Conservation (phyloP, 2,113 vertebrate species). For the Rhadina sibilatrix region DNA sequence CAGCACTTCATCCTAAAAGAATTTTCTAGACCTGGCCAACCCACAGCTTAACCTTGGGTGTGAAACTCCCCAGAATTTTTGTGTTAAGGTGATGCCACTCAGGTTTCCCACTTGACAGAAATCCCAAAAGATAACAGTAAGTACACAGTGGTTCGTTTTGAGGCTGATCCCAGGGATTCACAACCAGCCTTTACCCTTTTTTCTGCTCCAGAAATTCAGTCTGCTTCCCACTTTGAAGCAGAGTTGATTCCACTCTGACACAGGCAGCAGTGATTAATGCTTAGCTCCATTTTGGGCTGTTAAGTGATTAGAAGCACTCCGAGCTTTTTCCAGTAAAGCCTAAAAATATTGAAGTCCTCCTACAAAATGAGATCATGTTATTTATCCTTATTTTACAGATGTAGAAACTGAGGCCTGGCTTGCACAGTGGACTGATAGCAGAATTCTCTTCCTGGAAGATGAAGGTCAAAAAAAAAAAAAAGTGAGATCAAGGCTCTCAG, state of each 20-base stretch:
- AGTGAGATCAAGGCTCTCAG: background rate
- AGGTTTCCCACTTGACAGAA: background rate
- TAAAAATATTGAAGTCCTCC: background rate
- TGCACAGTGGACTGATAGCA: background rate
- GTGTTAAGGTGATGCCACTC: background rate
- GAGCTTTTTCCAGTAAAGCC: background rate
- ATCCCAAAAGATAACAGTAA: background rate
- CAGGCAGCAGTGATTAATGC: background rate
- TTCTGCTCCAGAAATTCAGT: background rate
- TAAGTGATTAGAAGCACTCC: background rate
- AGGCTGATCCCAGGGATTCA: background rate
- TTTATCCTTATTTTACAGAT: background rate
- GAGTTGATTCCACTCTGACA: background rate
- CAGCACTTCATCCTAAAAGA: background rate
- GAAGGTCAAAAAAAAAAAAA: background rate
- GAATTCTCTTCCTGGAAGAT: background rate
- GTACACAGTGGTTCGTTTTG: background rate
- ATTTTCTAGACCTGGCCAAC: background rate
- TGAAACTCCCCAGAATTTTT: background rate
- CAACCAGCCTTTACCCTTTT: background rate
- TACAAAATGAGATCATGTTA: background rate
- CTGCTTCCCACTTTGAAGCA: background rate
- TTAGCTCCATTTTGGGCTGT: background rate
- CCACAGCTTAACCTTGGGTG: background rate
- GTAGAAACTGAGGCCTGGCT: background rate